phyloP scores from a whole-genome alignment of 2,888 invertebrate genomes.

The Phoenoteleia sp. region DNA sequence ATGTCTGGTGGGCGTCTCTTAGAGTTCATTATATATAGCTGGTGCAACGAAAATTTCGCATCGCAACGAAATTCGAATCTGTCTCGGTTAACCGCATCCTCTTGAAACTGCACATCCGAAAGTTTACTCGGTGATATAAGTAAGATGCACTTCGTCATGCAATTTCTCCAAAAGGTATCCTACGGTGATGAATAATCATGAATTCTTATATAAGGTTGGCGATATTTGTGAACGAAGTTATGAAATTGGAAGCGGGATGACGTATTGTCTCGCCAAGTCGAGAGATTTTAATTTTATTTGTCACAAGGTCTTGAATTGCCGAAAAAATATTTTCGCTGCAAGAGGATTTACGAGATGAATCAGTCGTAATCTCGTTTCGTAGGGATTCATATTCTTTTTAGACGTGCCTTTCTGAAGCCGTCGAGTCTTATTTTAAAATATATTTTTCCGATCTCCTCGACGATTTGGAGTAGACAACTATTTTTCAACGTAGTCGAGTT shows the following conservation, averaged over 20 bases:
- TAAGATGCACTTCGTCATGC: slow-evolving; percentile 62
- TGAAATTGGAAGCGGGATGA: slow-evolving; percentile 2
- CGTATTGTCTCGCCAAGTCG: background rate
- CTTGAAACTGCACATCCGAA: slow-evolving; percentile 73
- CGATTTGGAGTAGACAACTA: background rate
- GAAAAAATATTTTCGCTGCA: too few species aligned
- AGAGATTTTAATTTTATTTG: slow-evolving; percentile 22
- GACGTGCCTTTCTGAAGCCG: background rate
- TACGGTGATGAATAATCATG: slow-evolving; percentile 16
- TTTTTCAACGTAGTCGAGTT: background rate
- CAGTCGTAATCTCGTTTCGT: background rate
- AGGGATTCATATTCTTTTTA: background rate
- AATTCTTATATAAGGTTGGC: background rate
- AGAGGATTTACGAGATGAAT: too few species aligned
- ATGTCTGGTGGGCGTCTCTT: background rate
- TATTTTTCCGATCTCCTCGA: background rate
- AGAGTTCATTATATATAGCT: slow-evolving; percentile 39
- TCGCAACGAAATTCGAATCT: slow-evolving; percentile 79
- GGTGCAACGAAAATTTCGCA: slow-evolving; percentile 57
- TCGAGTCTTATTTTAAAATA: background rate
- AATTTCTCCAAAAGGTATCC: slow-evolving; percentile 29
- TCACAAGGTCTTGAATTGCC: background rate
- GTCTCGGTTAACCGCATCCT: slow-evolving; percentile 81
- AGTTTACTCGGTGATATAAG: slow-evolving; percentile 73
- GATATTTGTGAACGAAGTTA: slow-evolving; percentile 35